Base-by-base conservation (phyloP, 2,113 vertebrate species). In the Pholis gunnellus region DNA sequence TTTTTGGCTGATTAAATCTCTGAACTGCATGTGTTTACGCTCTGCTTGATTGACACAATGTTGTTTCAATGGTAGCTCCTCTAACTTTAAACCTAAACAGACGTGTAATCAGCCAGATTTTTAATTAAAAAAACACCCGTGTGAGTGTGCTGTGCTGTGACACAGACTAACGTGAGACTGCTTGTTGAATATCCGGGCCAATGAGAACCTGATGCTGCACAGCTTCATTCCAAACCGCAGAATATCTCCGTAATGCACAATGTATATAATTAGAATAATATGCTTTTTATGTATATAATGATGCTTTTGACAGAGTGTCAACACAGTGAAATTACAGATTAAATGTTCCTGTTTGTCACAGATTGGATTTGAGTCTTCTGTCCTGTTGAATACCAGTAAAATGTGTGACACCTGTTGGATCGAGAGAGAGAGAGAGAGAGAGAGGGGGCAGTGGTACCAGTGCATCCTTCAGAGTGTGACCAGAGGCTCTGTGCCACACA, bases 401-500 rank as follows among this genome's bases (percentile, higher is more conserved):
- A 38, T 61, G 22, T 46, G 20, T 76, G 67, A 67, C 36, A 27
- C 52, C 63, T 17, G 29, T 31, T 22, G 3, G 20, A 52, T 9
- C 50, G 48, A 42, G 38, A 8, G 34, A 34, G 34, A 34, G 34
- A 5, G 6, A 1, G 36, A 7, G 36, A 36, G 36, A 2, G 40
- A 14, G 42, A 13, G 3, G 7, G 52, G 78, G 27, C 44, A 68
- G 60, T 36, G 18, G 40, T 6, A 1, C 15, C 44, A 1, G 44
- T 65, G 36, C 2, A 20, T 52, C 18, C 20, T 52, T 22, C 48
- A 52, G 48, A 52, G 48, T 67, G 63, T 69, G 59, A 68, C 42
- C 31, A 74, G 25, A 64, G 25, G 27, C 40, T 63, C 34, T 59
- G 81, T 91, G 87, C 76, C 74, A 60, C 50, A 48, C 44, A 59